phyloP scores from a whole-genome alignment of 2,797 vertebrate genomes.

The Pantherophis vulpinus region DNA sequence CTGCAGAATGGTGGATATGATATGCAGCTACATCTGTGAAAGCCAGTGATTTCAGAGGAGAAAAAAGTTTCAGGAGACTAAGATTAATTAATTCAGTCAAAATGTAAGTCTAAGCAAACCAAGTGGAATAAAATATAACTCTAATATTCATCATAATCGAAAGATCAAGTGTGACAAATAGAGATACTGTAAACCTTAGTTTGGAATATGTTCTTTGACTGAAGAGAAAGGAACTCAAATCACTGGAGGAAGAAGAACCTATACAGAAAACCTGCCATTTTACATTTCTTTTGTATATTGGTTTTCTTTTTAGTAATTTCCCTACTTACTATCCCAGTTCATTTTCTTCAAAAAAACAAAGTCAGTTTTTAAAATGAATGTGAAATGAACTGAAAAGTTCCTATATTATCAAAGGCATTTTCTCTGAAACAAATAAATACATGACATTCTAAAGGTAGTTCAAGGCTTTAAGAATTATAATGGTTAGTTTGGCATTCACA shows the following conservation, averaged over 20 bases:
- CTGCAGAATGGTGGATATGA: background rate
- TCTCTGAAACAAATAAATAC: background rate
- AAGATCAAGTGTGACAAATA: background rate
- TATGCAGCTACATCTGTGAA: slow-evolving; percentile 4
- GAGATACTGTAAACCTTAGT: background rate
- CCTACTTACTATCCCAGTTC: background rate
- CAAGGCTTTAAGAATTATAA: background rate
- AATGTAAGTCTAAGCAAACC: background rate
- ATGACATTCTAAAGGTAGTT: background rate
- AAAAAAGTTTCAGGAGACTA: background rate
- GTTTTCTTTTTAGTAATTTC: background rate
- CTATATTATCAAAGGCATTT: background rate
- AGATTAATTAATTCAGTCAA: background rate
- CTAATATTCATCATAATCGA: background rate
- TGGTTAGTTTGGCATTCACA: background rate
- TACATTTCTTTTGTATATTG: background rate
- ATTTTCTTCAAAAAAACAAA: background rate
- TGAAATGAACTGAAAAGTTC: background rate
- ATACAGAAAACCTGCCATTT: background rate
- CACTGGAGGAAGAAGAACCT: background rate
- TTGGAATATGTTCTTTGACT: background rate
- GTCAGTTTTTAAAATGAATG: background rate
- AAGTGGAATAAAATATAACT: background rate
- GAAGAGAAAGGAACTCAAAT: background rate
- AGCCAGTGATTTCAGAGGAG: background rate